Evolutionary conservation across 2,888 invertebrate species (phyloP), one percentile per base, ranked within the genome.

Genomic region (Eupithecia inturbata): DNA sequence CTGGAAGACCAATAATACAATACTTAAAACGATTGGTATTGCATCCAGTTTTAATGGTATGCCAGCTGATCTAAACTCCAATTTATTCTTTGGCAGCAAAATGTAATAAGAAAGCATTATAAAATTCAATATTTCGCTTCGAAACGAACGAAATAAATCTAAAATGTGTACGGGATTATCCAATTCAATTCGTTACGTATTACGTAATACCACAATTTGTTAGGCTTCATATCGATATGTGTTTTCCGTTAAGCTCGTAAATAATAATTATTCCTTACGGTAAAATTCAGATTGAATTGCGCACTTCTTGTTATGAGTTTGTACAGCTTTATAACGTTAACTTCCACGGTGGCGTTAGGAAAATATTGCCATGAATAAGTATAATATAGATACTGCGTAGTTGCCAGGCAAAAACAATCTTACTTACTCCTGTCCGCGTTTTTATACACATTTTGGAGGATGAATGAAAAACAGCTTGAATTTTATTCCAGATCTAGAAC

Each of bases 171-270:
- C 63, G 19, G 70, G 70, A 63, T 69, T 70, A 75, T 72, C 60
- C 68, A 72, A 70, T 75, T 67, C 41, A 36, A 72, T 74, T 72
- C 68, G 53, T 71, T 74, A 67, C 62, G 41, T 63, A 45, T 67
- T 72, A 69, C 70, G 67, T 76, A 79, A 79, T 80, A 74, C 71
- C 36, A n/a, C 76, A 74, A 79, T 82, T 80, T 80, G 79, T 80
- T 77, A 71, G 80, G 80, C 74, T 79, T 72, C 72, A 71, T 57
- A 75, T 78, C 76, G 72, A 78, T 78, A 53, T 73, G 70, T 68
- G 72, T 73, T 72, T 70, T 67, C 62, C 70, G 31, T 60, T 73
- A 69, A 49, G 41, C 64, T 67, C 62, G 63, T 73, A 72, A 76
- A 72, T 36, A 36, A 74, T 74, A 16, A 72, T 66, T 45, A 57